Evolutionary conservation across 2,113 vertebrate species (phyloP).

Genomic region (Naja naja): DNA sequence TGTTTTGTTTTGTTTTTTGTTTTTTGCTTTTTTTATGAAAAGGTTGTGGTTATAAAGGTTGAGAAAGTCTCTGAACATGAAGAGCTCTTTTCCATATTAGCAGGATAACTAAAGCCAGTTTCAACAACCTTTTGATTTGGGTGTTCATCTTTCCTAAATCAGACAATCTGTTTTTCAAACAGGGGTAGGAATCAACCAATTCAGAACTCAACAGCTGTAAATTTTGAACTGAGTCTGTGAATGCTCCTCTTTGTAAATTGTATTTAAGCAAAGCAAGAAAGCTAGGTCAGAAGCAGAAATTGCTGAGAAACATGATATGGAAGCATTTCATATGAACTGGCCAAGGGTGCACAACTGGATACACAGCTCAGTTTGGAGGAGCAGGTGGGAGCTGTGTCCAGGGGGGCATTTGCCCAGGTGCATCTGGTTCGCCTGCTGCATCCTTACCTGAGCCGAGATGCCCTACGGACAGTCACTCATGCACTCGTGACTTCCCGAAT

Average conservation of each 20-base stretch:
- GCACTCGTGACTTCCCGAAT: no score
- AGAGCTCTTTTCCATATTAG: background rate
- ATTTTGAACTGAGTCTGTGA: background rate
- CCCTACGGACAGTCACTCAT: no score
- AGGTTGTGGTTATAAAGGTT: background rate
- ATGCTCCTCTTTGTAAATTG: background rate
- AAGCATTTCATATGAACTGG: background rate
- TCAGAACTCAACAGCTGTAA: background rate
- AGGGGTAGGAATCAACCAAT: background rate
- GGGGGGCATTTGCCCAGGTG: no score
- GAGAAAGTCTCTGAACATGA: background rate
- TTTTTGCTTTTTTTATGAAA: background rate
- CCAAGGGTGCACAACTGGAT: no score
- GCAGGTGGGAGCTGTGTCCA: no score
- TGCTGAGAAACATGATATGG: background rate
- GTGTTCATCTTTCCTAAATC: background rate
- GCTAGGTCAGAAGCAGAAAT: background rate
- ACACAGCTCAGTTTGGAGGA: no score
- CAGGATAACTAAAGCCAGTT: background rate
- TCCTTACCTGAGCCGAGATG: no score
- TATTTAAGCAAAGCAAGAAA: background rate
- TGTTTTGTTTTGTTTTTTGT: background rate
- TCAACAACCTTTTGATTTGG: background rate
- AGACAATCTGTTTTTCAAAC: background rate
- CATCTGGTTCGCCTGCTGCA: no score